phyloP scores from a whole-genome alignment of 2,888 invertebrate species.

The Xylota segnis region DNA sequence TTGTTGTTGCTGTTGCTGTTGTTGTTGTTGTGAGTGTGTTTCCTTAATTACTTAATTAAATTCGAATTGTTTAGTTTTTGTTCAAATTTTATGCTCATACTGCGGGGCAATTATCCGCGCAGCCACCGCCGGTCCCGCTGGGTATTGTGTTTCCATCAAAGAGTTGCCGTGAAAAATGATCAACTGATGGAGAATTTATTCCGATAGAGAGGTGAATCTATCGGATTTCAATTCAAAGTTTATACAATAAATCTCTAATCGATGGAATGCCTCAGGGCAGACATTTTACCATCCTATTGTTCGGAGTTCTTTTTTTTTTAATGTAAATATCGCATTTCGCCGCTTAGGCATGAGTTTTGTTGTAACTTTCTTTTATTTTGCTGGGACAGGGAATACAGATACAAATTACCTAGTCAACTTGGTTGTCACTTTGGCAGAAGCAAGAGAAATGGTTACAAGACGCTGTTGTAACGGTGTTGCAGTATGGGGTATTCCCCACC shows the following conservation, averaged over 20 bases:
- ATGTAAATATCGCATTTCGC: constrained; percentile 56
- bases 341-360: constrained; percentile 23
- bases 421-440: constrained; percentile 59
- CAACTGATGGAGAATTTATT: constrained; percentile 30
- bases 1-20: constrained; percentile 7
- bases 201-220: constrained; percentile 25
- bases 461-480: constrained; percentile 31
- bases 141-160: constrained; percentile 26
- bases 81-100: constrained; percentile 24
- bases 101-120: constrained; percentile 36
- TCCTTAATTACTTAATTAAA: constrained; percentile 73
- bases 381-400: constrained; percentile 40
- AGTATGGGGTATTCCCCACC: background rate
- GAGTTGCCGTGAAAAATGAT: constrained; percentile 41
- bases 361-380: constrained; percentile 45
- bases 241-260: constrained; percentile 68
- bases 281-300: constrained; percentile 56
- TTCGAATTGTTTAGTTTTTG: constrained; percentile 58
- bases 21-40: constrained; percentile 10
- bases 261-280: constrained; percentile 70
- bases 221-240: constrained; percentile 58
- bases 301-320: constrained; percentile 19
- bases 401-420: constrained; percentile 71
- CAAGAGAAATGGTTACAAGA: constrained; percentile 41
- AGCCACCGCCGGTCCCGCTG: background rate